phyloP scores from a whole-genome alignment of 2,888 invertebrate species.

The Petrolisthes manimaculis region DNA sequence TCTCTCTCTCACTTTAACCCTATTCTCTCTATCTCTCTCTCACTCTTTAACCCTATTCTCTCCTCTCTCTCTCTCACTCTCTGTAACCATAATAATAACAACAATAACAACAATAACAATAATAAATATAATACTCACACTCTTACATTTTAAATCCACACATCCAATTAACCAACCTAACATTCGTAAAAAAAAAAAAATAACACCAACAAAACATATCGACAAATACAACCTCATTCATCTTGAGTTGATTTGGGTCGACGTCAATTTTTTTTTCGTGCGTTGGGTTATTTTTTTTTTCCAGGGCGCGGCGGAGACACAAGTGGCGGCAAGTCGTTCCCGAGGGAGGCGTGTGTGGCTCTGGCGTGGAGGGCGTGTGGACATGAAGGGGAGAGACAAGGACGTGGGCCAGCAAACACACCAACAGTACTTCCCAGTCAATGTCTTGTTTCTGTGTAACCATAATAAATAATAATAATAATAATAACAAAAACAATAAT shows the following conservation, averaged over 20 bases:
- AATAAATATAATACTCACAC: neutral
- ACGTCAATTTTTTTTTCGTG: neutral
- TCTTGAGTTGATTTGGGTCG: neutral
- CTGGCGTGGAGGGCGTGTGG: conserved; percentile 31
- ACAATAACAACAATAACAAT: too few relatives aligned
- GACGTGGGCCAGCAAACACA: conserved; percentile 12
- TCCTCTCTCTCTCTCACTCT: conserved; percentile 6
- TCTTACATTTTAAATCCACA: neutral
- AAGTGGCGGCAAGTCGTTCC: conserved; percentile 33
- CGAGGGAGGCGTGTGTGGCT: conserved; percentile 7
- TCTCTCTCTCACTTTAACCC: neutral
- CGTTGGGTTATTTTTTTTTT: neutral
- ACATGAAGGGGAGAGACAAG: conserved; percentile 34
- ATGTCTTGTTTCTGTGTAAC: conserved; percentile 24
- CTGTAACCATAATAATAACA: neutral
- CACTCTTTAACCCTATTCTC: neutral
- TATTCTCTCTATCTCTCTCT: neutral
- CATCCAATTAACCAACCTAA: neutral
- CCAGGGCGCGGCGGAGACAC: neutral
- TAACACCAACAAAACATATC: too few relatives aligned
- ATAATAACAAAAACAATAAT: neutral
- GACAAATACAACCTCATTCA: too few relatives aligned
- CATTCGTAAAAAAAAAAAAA: neutral
- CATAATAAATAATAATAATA: too few relatives aligned
- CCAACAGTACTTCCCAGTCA: conserved; percentile 4